phyloP scores from a whole-genome alignment of 1,140 invertebrate species.

The Brachionus manjavacas region DNA sequence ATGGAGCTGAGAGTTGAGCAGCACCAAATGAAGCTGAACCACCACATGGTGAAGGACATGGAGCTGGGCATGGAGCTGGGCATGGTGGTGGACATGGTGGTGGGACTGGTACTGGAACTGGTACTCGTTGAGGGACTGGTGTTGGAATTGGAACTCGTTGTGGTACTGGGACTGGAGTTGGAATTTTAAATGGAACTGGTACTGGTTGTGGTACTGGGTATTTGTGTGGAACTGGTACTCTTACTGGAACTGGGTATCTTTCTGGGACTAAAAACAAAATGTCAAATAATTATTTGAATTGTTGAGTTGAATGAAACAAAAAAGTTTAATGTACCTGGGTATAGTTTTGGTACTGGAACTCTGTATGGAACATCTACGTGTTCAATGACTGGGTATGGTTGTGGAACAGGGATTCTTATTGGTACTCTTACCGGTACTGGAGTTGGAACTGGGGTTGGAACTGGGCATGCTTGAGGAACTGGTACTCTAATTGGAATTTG shows the following conservation, averaged over 20 bases:
- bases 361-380: no score
- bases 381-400: no score
- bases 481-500: no score
- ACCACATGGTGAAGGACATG: neutral
- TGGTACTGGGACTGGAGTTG: neutral
- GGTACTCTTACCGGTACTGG: no score
- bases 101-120: neutral
- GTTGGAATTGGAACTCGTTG: neutral
- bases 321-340: neutral
- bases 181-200: neutral
- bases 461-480: no score
- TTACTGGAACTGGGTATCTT: neutral
- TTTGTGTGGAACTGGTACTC: neutral
- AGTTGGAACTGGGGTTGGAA: no score
- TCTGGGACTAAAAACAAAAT: neutral
- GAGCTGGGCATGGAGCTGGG: neutral
- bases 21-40: neutral
- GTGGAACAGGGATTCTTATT: no score
- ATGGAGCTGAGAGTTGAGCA: neutral
- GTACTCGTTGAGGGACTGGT: neutral
- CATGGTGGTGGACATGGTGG: neutral
- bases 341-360: no score
- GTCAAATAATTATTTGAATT: no score
- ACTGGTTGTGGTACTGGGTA: neutral
- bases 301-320: no score